phyloP scores from a whole-genome alignment of 2,797 vertebrate species.

The Mormyrops boulengeri region DNA sequence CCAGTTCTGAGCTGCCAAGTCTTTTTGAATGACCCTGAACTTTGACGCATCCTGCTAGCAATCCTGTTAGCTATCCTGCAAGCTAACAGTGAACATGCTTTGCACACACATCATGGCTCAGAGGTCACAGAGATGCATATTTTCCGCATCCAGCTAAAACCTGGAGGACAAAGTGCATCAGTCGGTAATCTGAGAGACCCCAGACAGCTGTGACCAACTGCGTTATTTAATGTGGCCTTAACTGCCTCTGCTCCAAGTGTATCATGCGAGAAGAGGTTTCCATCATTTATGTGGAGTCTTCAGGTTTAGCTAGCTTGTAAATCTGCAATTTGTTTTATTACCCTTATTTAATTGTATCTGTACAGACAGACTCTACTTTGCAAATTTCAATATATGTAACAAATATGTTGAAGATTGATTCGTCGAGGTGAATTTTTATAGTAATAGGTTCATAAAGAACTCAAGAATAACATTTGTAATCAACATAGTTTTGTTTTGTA shows the following conservation, averaged over 20 bases:
- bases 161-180: background rate
- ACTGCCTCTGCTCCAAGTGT: background rate
- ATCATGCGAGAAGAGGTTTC: background rate
- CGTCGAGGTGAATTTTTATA: background rate
- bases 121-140: background rate
- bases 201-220: background rate
- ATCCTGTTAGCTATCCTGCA: background rate
- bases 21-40: background rate
- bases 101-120: background rate
- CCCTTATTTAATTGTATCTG: background rate
- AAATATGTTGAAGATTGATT: background rate
- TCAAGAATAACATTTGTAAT: background rate
- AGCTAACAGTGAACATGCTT: background rate
- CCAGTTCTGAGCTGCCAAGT: background rate
- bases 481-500: background rate
- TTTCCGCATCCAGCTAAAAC: background rate
- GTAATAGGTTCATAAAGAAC: background rate
- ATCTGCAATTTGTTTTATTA: background rate
- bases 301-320: background rate
- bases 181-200: background rate
- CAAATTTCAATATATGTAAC: background rate
- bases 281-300: background rate
- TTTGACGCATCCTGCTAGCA: background rate
- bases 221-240: background rate
- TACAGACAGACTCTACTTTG: background rate